Conservation (phyloP, 2,113 vertebrate species). For the Murina feae region DNA sequence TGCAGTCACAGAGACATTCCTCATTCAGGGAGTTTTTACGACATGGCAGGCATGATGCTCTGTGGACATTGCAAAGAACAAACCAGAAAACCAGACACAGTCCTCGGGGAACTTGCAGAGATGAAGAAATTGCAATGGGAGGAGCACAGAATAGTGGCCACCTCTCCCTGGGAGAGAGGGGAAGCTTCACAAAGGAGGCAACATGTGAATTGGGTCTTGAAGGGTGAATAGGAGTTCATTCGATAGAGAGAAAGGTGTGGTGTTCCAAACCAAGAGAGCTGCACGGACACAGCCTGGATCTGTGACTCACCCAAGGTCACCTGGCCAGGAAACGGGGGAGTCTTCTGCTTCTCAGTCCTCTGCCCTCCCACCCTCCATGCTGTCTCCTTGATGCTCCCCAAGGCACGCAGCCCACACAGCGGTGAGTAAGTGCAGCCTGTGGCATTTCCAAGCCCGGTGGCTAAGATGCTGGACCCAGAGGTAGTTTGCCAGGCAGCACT, state of each 20-base stretch:
- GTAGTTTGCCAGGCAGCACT: neutral
- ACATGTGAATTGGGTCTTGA: neutral
- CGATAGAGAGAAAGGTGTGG: neutral
- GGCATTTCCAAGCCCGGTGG: neutral
- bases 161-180: neutral
- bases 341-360: neutral
- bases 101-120: neutral
- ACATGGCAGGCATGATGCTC: too few relatives aligned
- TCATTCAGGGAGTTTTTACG: neutral
- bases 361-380: neutral
- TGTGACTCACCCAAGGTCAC: neutral
- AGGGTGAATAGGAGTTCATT: neutral
- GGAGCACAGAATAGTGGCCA: neutral
- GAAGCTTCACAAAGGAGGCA: neutral
- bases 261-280: neutral
- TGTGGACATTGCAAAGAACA: neutral
- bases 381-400: neutral
- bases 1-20: neutral
- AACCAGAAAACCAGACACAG: neutral
- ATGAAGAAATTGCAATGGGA: neutral
- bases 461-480: neutral
- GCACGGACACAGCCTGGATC: neutral
- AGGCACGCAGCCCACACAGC: neutral
- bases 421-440: neutral
- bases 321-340: neutral